Evolutionary conservation across 2,797 vertebrate genomes (phyloP).

Genomic region (Gorsachius magnificus): DNA sequence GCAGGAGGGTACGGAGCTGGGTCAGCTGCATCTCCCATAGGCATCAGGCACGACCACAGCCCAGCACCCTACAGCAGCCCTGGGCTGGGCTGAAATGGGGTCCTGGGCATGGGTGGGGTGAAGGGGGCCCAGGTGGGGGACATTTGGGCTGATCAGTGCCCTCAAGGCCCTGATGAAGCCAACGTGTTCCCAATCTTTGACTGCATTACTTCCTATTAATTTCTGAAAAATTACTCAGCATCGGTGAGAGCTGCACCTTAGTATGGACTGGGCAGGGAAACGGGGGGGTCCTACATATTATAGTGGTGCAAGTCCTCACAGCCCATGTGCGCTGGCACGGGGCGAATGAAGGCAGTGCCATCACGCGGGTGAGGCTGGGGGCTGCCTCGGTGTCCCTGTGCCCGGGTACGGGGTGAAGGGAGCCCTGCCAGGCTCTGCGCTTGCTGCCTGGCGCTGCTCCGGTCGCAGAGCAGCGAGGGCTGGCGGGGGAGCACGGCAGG

Average conservation of each 20-base stretch:
- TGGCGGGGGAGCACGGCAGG: background rate
- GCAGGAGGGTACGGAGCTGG: accelerated
- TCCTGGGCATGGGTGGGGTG: background rate
- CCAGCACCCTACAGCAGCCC: background rate
- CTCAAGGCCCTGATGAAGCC: background rate
- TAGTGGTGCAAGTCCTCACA: background rate
- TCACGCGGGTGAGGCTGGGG: background rate
- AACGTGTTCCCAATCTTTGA: background rate
- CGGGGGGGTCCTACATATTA: accelerated
- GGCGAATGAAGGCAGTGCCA: background rate
- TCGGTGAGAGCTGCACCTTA: background rate
- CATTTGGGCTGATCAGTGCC: accelerated
- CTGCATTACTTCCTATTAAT: background rate
- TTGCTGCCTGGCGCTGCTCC: no score
- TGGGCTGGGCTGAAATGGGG: background rate
- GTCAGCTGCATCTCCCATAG: accelerated
- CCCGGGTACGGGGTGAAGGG: background rate
- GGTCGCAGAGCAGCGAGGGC: background rate
- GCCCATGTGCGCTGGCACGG: accelerated
- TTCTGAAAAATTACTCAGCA: background rate
- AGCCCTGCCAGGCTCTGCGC: background rate
- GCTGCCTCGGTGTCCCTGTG: background rate
- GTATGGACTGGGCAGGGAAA: no score
- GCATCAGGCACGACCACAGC: accelerated
- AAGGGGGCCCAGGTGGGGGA: background rate